Percentiles rank a stretch among this genome's conserved stretches.
These are phyloP conservation scores for Sandelia bainsii DNA, from an alignment of 2,797 vertebrate genomes.

Conservation along the genomic window DNA sequence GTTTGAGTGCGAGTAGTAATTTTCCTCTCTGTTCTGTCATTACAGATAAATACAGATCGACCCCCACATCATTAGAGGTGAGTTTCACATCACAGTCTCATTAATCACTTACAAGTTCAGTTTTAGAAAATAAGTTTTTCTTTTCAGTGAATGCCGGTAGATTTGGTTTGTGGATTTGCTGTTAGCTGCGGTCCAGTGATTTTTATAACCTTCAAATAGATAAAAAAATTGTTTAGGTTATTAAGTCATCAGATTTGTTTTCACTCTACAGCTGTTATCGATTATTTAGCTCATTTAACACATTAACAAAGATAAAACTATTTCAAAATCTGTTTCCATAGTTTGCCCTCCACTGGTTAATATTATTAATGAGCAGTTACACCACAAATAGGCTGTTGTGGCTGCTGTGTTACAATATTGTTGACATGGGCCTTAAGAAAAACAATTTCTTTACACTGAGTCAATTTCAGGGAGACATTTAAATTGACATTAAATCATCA, in stretches of 20 bases:
- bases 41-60: slow-evolving; percentile 74
- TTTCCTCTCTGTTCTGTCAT: slow-evolving; percentile 58
- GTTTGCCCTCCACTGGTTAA: slow-evolving; percentile 20
- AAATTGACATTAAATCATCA: not conserved
- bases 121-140: not conserved
- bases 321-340: slow-evolving; percentile 40
- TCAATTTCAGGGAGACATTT: not conserved
- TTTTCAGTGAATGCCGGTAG: not conserved
- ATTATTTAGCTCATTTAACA: slow-evolving; percentile 3
- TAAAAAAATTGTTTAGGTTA: not conserved
- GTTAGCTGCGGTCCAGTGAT: not conserved
- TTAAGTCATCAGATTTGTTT: slow-evolving; percentile 4
- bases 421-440: not conserved
- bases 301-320: slow-evolving; percentile 1
- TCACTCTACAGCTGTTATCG: not conserved
- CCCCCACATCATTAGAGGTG: slow-evolving; percentile 77
- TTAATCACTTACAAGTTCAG: not conserved
- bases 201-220: not conserved
- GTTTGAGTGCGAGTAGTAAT: slow-evolving; percentile 31
- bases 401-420: slow-evolving; percentile 22
- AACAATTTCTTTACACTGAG: not conserved
- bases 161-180: not conserved
- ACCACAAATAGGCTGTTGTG: slow-evolving; percentile 10
- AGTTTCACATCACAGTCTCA: slow-evolving; percentile 54
- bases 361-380: slow-evolving; percentile 25